phyloP scores from a whole-genome alignment of 2,888 invertebrate genomes.

The Mechanitis messenoides region DNA sequence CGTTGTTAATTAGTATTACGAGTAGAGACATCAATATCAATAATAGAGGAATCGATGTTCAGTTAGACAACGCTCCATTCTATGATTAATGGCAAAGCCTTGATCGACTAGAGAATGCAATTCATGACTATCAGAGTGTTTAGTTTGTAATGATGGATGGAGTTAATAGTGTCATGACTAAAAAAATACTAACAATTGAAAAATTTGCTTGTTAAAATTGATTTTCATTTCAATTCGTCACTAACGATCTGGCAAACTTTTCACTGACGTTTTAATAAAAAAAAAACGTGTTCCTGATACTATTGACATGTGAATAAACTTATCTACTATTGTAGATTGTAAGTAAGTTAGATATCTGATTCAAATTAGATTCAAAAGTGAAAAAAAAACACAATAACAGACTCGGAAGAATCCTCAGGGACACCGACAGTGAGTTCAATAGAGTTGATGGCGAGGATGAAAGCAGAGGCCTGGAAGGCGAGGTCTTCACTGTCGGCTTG shows the following conservation, averaged over 20 bases:
- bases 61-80: conserved; percentile 18
- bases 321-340: too few relatives aligned
- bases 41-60: conserved; percentile 22
- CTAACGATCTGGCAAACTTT: too few relatives aligned
- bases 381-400: conserved; percentile 40
- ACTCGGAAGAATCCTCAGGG: conserved; percentile 52
- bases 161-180: neutral
- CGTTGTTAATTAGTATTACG: conserved; percentile 16
- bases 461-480: conserved; percentile 39
- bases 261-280: too few relatives aligned
- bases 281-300: too few relatives aligned
- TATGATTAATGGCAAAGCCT: conserved; percentile 17
- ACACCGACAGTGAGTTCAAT: conserved; percentile 42
- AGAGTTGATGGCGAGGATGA: conserved; percentile 38
- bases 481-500: conserved; percentile 36
- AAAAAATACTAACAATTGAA: neutral
- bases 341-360: too few relatives aligned
- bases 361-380: neutral
- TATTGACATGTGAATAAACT: too few relatives aligned
- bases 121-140: conserved; percentile 5
- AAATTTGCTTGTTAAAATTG: too few relatives aligned
- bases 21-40: conserved; percentile 28
- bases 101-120: conserved; percentile 9
- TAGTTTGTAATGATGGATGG: conserved; percentile 4
- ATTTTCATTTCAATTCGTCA: too few relatives aligned